Percentiles rank a stretch among this genome's conserved stretches.
These are phyloP conservation scores for Peribatodes rhomboidaria DNA, from an alignment of 2,888 invertebrate genomes.

Conservation along the genomic window DNA sequence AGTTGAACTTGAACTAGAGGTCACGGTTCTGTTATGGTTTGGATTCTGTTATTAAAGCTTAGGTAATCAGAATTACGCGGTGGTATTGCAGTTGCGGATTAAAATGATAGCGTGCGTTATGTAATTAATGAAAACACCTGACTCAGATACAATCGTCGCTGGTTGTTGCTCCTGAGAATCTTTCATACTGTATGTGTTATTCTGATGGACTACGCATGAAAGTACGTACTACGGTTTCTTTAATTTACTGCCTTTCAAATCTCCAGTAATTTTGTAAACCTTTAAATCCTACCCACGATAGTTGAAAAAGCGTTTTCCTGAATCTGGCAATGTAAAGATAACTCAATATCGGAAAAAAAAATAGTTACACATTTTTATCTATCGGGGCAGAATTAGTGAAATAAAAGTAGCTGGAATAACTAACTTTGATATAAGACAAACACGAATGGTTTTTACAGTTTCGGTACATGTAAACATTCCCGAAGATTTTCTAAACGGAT, in stretches of 20 bases:
- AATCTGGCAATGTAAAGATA: too few relatives aligned
- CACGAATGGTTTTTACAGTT: not conserved
- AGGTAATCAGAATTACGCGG: slow-evolving; percentile 17
- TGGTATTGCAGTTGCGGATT: not conserved
- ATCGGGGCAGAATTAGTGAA: too few relatives aligned
- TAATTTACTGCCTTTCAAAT: too few relatives aligned
- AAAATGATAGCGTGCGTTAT: not conserved
- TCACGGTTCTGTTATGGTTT: slow-evolving; percentile 41
- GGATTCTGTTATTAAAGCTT: slow-evolving; percentile 21
- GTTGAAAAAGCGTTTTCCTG: too few relatives aligned
- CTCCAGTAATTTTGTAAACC: too few relatives aligned
- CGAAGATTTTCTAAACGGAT: slow-evolving; percentile 43
- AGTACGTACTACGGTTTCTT: too few relatives aligned
- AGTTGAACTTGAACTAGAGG: slow-evolving; percentile 45
- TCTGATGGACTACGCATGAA: too few relatives aligned
- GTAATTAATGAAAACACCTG: not conserved
- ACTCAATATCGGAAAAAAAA: too few relatives aligned
- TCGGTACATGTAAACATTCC: slow-evolving; percentile 42
- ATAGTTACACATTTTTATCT: too few relatives aligned
- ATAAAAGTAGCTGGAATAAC: too few relatives aligned
- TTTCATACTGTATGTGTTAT: too few relatives aligned
- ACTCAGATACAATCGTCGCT: not conserved
- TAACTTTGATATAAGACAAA: not conserved
- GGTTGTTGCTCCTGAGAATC: not conserved
- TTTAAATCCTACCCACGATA: too few relatives aligned